These are phyloP conservation scores for Varecia variegata DNA, from an alignment of 2,797 vertebrate species.

Conservation along the genomic window DNA sequence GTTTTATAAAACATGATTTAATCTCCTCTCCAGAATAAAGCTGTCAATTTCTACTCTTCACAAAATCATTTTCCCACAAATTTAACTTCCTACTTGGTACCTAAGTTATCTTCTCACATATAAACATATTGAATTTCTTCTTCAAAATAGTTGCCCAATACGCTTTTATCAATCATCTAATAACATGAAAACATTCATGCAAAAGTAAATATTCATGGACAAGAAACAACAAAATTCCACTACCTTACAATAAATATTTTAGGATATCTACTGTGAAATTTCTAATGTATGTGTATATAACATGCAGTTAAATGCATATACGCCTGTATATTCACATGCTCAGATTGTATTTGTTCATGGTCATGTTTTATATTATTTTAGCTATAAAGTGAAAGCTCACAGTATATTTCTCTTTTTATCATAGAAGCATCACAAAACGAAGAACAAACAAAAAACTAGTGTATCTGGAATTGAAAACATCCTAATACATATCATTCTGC, in stretches of 20 bases:
- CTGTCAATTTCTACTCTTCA: not conserved
- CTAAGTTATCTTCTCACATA: not conserved
- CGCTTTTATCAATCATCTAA: not conserved
- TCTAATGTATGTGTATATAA: not conserved
- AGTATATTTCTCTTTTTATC: not conserved
- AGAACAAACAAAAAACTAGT: not conserved
- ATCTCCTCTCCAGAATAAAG: not conserved
- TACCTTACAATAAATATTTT: not conserved
- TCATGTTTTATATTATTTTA: not conserved
- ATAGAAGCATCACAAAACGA: not conserved
- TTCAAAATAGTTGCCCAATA: not conserved
- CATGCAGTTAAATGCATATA: not conserved
- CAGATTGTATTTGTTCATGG: not conserved
- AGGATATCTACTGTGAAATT: not conserved
- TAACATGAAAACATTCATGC: not conserved
- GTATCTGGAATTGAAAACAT: not conserved
- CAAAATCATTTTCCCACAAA: not conserved
- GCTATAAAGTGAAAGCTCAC: not conserved
- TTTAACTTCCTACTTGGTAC: not conserved
- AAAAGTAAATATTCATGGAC: not conserved
- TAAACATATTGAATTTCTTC: not conserved
- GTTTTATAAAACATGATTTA: not conserved
- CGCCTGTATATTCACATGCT: not conserved
- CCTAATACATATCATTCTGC: not conserved
- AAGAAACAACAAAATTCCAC: not conserved